Conservation (phyloP, 2,888 invertebrate species). For the Tuta absoluta region DNA sequence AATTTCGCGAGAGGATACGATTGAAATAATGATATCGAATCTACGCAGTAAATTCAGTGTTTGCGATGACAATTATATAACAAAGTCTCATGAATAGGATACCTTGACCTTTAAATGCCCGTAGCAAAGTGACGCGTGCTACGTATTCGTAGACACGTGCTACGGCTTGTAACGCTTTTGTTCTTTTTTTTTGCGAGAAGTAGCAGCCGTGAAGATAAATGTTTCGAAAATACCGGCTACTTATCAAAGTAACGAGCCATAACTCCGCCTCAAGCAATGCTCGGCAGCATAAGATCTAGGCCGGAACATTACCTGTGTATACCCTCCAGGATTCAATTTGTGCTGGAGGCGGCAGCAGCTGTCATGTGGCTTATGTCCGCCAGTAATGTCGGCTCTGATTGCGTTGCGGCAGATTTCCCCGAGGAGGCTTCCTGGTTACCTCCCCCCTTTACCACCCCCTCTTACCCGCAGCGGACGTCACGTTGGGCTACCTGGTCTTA, state of each 20-base stretch:
- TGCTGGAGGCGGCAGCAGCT: slow-evolving; percentile 2
- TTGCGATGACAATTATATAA: too few species aligned
- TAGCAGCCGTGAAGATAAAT: background rate
- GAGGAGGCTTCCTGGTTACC: slow-evolving; percentile 3
- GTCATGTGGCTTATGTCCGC: slow-evolving; percentile 19
- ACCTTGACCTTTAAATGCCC: too few species aligned
- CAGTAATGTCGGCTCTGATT: slow-evolving; percentile 18
- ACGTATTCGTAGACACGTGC: background rate
- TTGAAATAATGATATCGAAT: too few species aligned
- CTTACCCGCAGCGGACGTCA: background rate
- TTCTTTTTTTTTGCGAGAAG: background rate
- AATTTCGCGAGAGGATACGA: too few species aligned
- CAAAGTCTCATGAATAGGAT: too few species aligned
- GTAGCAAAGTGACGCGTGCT: too few species aligned
- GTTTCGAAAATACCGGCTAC: background rate
- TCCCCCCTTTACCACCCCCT: background rate
- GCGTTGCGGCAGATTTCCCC: slow-evolving; percentile 19
- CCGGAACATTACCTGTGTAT: slow-evolving; percentile 18
- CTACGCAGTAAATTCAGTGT: too few species aligned
- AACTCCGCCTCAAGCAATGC: background rate
- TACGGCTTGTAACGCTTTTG: background rate
- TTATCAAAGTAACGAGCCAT: background rate
- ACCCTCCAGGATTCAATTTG: slow-evolving; percentile 14
- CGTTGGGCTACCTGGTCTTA: background rate
- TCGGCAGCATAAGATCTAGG: background rate